A percentile compares a stretch with the other conserved stretches of the same genome.
These are phyloP conservation scores for Gymnothorax javanicus DNA, from an alignment of 2,797 vertebrate species.

Conservation along the genomic window DNA sequence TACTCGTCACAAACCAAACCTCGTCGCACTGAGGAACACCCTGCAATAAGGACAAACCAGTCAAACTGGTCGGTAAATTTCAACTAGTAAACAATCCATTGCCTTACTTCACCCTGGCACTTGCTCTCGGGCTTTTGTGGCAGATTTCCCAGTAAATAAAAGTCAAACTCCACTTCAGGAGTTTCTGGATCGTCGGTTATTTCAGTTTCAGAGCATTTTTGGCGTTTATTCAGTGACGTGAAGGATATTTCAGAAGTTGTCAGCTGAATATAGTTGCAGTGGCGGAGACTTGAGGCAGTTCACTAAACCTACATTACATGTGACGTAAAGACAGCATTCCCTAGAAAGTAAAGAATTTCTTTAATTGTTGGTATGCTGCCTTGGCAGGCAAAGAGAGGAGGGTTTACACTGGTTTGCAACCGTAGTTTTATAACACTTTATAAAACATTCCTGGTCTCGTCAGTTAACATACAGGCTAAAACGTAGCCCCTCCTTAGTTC, in stretches of 20 bases:
- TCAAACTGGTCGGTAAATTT: constrained; percentile 55
- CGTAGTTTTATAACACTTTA: background rate
- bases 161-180: no score
- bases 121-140: constrained; percentile 36
- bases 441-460: background rate
- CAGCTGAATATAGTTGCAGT: background rate
- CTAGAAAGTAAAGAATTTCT: background rate
- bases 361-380: background rate
- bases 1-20: constrained; percentile 37
- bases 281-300: background rate
- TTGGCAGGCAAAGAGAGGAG: no score
- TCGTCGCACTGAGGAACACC: constrained; percentile 33
- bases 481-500: background rate
- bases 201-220: no score
- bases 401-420: background rate
- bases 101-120: constrained; percentile 60
- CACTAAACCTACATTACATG: background rate
- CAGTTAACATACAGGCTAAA: background rate
- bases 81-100: constrained; percentile 56
- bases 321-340: background rate
- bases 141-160: constrained; percentile 22
- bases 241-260: no score
- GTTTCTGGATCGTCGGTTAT: no score
- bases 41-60: constrained; percentile 53
- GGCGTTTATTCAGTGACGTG: no score